phyloP scores from a whole-genome alignment of 2,888 invertebrate genomes.

The Orthosia gracilis region DNA sequence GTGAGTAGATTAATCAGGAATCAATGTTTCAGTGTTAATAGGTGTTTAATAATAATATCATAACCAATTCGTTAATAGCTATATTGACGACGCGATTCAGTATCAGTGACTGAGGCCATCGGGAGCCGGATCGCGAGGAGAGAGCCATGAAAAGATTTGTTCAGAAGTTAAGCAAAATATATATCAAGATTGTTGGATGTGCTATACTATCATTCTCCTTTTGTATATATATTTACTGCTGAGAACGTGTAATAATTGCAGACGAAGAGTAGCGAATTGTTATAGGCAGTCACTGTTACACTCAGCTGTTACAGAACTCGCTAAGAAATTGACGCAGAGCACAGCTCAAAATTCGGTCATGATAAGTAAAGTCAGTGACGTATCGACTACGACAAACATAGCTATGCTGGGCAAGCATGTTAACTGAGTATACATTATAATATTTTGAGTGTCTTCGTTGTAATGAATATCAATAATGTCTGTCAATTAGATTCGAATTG shows the following conservation, averaged over 20 bases:
- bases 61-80: conserved; percentile 44
- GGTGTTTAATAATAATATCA: conserved; percentile 61
- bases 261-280: conserved; percentile 39
- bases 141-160: conserved; percentile 28
- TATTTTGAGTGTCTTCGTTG: conserved; percentile 68
- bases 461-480: conserved; percentile 65
- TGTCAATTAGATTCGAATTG: conserved; percentile 74
- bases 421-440: conserved; percentile 54
- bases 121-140: background rate
- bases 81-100: conserved; percentile 24
- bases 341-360: conserved; percentile 49
- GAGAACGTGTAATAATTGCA: conserved; percentile 6
- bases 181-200: conserved; percentile 31
- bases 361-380: conserved; percentile 33
- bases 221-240: conserved; percentile 46
- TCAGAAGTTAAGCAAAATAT: conserved; percentile 22
- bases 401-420: conserved; percentile 53
- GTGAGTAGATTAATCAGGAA: conserved; percentile 46
- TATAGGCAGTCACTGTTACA: conserved; percentile 30
- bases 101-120: conserved; percentile 37
- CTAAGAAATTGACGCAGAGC: conserved; percentile 44
- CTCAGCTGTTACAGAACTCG: conserved; percentile 25
- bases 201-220: conserved; percentile 39
- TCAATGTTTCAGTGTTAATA: conserved; percentile 60
- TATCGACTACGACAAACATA: conserved; percentile 40